Conservation (phyloP, 2,113 vertebrate genomes). For the Atherinomorus stipes region DNA sequence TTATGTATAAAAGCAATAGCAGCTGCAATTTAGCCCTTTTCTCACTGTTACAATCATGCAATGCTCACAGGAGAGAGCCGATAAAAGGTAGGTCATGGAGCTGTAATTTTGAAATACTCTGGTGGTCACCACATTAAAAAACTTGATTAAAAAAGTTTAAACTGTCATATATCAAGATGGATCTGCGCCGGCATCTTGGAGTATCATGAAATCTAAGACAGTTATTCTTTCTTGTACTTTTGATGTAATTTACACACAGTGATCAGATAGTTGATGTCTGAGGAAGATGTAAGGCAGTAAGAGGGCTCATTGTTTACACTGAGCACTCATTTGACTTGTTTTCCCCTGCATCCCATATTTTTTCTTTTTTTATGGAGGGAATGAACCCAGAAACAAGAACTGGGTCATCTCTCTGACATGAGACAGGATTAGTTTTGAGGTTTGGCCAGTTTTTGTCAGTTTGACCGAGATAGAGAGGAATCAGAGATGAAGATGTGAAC, state of each 20-base stretch:
- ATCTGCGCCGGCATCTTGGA: constrained; percentile 11
- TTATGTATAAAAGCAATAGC: not conserved
- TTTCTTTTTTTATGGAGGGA: constrained; percentile 38
- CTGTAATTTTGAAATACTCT: constrained; percentile 17
- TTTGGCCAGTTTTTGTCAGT: constrained; percentile 52
- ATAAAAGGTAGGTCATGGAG: not conserved
- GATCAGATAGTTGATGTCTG: constrained; percentile 9
- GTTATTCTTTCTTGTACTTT: constrained; percentile 6
- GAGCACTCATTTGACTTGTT: constrained; percentile 25
- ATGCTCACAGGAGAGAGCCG: not conserved
- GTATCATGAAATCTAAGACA: constrained; percentile 9
- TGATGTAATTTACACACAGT: constrained; percentile 4
- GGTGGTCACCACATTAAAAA: constrained; percentile 32
- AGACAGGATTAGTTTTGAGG: constrained; percentile 58
- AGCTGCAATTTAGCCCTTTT: too few species aligned
- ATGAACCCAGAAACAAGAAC: constrained; percentile 43
- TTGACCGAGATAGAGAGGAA: constrained; percentile 28
- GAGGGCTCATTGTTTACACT: constrained; percentile 1
- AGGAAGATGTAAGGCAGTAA: constrained; percentile 9
- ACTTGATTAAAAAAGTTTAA: constrained; percentile 1
- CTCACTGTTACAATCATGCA: not conserved
- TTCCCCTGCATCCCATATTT: constrained; percentile 13
- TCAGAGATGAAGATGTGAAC: constrained; percentile 24
- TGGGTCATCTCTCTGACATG: constrained; percentile 61
- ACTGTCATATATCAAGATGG: constrained; percentile 12